Base-by-base conservation (phyloP, 23 tunicate genomes). In the Phallusia fumigata region DNA sequence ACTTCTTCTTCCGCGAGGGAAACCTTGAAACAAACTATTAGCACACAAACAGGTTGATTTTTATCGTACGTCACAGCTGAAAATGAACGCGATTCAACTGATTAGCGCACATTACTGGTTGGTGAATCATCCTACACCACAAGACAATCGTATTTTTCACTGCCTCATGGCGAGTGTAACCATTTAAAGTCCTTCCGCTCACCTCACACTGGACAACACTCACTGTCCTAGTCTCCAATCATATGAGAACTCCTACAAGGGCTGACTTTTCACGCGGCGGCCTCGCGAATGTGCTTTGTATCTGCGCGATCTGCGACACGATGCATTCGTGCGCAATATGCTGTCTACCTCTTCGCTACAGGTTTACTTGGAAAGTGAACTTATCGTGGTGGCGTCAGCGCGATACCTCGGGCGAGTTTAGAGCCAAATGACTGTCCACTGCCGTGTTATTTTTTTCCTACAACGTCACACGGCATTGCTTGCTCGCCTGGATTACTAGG, bases 281-380 rank as follows among this genome's bases (percentile, higher is more conserved):
- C 2, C 28, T 21, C 69, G 69, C 69, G 69, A 58, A 21, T 3
- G 47, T 40, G 47, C 5, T 58, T 58, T 58, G 69, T 58, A 58
- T 58, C 69, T 6, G 69, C 15, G 69, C 69, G 28, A 58, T 58
- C 69, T 58, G 69, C 69, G 69, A 6, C 69, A 13, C 69, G 69
- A 58, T 58, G 69, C 69, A 58, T 58, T 13, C 69, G 28, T 58
- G 69, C 69, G 69, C 69, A 58, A 58, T 58, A 58, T 58, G 47
- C 47, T 40, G 69, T 58, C 69, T 58, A 13, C 69, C 18, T 58
- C 13, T 58, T 21, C 26, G 69, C 69, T 21, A 58, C 69, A 24
- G 69, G 26, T 5, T 21, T 58, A 58, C 69, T 16, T 6, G 69
- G 69, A 58, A 40, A 58, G 69, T 24, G 69, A 58, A 58, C 69